A percentile compares a stretch with the other conserved stretches of the same genome.
Conservation (phyloP, 2,113 vertebrate species). For the Perca flavescens region DNA sequence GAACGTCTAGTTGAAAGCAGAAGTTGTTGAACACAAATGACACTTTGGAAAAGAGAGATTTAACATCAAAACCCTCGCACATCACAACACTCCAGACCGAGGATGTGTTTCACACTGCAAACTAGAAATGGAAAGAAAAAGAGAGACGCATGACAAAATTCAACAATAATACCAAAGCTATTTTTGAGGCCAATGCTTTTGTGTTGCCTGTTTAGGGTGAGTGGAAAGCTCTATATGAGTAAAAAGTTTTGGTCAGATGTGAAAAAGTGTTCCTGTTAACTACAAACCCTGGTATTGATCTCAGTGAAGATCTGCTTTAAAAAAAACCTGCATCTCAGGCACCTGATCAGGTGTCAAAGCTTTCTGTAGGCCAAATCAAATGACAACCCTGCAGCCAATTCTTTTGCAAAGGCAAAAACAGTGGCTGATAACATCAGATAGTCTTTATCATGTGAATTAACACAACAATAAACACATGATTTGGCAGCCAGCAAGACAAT, state of each 20-base stretch:
- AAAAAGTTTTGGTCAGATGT: conserved; percentile 15
- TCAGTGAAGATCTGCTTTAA: conserved; percentile 20
- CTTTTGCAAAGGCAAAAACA: background rate
- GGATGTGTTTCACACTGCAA: background rate
- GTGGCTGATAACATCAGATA: background rate
- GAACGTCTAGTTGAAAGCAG: conserved; percentile 27
- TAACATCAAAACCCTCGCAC: conserved; percentile 20
- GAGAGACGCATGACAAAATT: conserved; percentile 3
- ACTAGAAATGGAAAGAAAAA: background rate
- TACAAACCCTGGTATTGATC: conserved; percentile 30
- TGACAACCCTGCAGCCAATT: background rate
- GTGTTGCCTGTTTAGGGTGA: background rate
- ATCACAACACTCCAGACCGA: background rate
- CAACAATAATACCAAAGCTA: background rate
- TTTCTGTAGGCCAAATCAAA: background rate
- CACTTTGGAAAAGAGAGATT: conserved; percentile 10
- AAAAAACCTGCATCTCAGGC: background rate
- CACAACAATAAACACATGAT: conserved; percentile 4
- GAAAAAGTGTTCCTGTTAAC: conserved; percentile 26
- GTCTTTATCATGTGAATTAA: background rate
- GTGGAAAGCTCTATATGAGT: background rate
- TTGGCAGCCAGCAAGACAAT: background rate
- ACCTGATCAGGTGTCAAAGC: background rate
- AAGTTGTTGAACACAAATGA: conserved; percentile 27
- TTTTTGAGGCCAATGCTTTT: background rate